These are phyloP conservation scores for Montipora efflorescens DNA, from an alignment of 64 coral and sea anemone genomes.

Conservation along the genomic window DNA sequence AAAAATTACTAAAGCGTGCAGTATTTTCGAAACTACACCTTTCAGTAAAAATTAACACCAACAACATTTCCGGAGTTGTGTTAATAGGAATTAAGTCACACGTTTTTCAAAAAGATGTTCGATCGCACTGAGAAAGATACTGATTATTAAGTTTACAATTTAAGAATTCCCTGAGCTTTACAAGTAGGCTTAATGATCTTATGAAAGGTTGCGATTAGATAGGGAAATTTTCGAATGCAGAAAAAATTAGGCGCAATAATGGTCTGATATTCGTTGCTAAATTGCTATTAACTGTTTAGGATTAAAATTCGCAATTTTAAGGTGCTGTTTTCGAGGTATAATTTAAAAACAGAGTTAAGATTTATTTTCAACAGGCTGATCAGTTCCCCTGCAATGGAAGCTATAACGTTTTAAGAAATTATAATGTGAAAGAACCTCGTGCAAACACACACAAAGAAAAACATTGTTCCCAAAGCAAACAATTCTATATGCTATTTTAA, in stretches of 20 bases:
- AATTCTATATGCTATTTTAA: neutral
- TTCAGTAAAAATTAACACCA: neutral
- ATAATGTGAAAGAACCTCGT: slow-evolving; percentile 40
- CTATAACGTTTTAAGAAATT: neutral
- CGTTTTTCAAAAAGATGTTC: neutral
- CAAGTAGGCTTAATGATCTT: too few species aligned
- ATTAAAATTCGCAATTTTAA: neutral
- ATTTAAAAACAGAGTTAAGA: too few species aligned
- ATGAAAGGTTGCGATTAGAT: neutral
- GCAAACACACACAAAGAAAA: slow-evolving; percentile 43
- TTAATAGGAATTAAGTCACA: neutral
- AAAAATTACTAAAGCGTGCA: neutral
- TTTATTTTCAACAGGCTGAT: neutral
- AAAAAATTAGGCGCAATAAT: neutral
- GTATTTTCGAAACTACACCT: neutral
- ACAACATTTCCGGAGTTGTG: neutral
- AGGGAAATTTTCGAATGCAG: neutral
- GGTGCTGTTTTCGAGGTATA: too few species aligned
- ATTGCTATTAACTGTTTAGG: neutral
- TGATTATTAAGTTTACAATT: too few species aligned
- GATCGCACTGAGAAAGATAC: neutral
- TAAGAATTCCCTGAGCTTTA: too few species aligned
- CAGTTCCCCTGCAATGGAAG: neutral
- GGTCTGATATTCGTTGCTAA: neutral
- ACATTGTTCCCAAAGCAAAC: slow-evolving; percentile 43